phyloP scores from a whole-genome alignment of 2,113 vertebrate species.

The Nansenia antarctica region DNA sequence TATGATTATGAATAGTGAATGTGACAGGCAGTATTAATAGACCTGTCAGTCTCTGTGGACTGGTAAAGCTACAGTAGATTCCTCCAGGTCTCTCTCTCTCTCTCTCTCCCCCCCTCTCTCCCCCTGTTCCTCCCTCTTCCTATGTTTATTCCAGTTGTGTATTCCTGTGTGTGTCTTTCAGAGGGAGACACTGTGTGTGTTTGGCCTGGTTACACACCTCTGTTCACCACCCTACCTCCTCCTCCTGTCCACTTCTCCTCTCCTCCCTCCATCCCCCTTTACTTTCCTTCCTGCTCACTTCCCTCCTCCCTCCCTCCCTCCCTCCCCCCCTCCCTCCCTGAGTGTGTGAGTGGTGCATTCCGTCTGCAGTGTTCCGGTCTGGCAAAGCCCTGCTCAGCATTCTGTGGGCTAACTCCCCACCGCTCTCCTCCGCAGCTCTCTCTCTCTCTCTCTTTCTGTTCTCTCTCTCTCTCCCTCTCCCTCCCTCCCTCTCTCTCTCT shows the following conservation, averaged over 20 bases:
- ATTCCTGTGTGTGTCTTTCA: not conserved
- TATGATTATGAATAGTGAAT: no score
- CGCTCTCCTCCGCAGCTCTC: not conserved
- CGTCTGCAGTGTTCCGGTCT: slow-evolving; percentile 65
- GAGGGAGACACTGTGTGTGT: not conserved
- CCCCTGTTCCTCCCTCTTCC: slow-evolving; percentile 14
- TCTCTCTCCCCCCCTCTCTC: slow-evolving; percentile 14
- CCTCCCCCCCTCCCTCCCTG: not conserved
- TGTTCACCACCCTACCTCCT: slow-evolving; percentile 27
- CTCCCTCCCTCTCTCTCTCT: not conserved
- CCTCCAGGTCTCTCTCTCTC: slow-evolving; percentile 8
- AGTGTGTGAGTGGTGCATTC: slow-evolving; percentile 54
- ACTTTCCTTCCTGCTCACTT: not conserved
- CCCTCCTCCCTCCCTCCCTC: not conserved
- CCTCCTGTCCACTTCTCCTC: not conserved
- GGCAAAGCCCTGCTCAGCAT: slow-evolving; percentile 60
- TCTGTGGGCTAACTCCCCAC: slow-evolving; percentile 43
- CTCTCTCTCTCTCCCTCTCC: not conserved
- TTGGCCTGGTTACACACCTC: not conserved
- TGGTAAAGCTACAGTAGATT: not conserved
- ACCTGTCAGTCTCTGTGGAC: no score
- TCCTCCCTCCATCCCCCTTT: not conserved
- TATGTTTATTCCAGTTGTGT: slow-evolving; percentile 11
- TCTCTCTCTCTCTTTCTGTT: not conserved
- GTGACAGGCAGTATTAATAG: not conserved